Evolutionary conservation across 2,888 invertebrate species (phyloP), one percentile per base, ranked within the genome.

Genomic region (Eupelmus urozonus): DNA sequence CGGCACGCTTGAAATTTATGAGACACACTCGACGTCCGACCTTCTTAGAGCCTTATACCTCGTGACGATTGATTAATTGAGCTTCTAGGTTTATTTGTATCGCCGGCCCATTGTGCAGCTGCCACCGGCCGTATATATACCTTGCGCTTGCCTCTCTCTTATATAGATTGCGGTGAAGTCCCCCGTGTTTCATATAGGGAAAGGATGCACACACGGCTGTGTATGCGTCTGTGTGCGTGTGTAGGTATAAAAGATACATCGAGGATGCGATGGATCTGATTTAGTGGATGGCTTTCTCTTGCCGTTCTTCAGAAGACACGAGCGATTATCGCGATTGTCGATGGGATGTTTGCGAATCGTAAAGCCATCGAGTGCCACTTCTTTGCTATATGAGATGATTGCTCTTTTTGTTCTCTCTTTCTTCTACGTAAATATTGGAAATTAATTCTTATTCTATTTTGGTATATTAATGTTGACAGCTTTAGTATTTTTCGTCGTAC

Each of bases 61-160:
- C 65, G 62, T 69, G 78, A 76, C 79, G 76, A 82, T 85, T 87
- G 86, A 87, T 87, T 85, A 86, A 87, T 86, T 84, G 86, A 83
- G 81, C 81, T 82, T 83, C 84, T 81, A 82, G 82, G 83, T 85
- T 84, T 82, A 83, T 84, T 82, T 84, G 83, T 84, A 83, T 82
- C 83, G 81, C 53, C 75, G 71, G 9, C 42, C 83, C 59, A 84
- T 85, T 84, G 84, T 83, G 77, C 80, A 78, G 81, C 67, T 60
- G 80, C 82, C 83, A 84, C 34, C 51, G 65, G n/a, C 40, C 34
- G 66, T 51, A 20, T 49, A 34, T 51, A 23, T 49, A 34, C 55
- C 75, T 67, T 66, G 75, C 71, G 77, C 79, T n/a, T n/a, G 78
- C 57, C 71, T 82, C 74, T 76, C 3, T 34, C 3, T 34, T 16